These are phyloP conservation scores for Ectropis crepuscularia DNA, from an alignment of 2,888 invertebrate genomes.

Conservation along the genomic window DNA sequence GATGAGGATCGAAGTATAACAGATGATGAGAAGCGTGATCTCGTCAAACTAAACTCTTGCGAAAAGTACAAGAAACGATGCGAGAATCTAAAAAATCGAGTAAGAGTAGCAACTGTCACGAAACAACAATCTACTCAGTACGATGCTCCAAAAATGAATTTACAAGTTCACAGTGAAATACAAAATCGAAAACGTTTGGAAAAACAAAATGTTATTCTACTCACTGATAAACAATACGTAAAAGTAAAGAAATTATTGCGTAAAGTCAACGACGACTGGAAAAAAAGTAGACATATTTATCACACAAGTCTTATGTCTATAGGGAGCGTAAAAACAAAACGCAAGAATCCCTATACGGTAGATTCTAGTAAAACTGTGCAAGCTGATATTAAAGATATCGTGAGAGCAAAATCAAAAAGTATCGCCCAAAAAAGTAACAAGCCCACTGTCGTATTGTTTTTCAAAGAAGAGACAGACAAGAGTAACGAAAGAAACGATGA, in stretches of 20 bases:
- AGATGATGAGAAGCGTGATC: conserved; percentile 5
- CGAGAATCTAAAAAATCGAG: not conserved
- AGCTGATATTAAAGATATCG: conserved; percentile 36
- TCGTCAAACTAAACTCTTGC: not conserved
- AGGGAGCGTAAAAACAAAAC: conserved; percentile 52
- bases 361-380: conserved; percentile 44
- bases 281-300: conserved; percentile 39
- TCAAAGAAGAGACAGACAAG: conserved; percentile 22
- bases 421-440: conserved; percentile 11
- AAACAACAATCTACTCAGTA: conserved; percentile 12
- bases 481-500: conserved; percentile 9
- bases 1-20: conserved; percentile 7
- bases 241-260: conserved; percentile 67
- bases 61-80: not conserved
- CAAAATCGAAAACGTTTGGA: conserved; percentile 56
- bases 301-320: conserved; percentile 53
- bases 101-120: not conserved
- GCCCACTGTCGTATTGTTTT: conserved; percentile 27
- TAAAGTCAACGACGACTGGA: conserved; percentile 41
- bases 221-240: conserved; percentile 66
- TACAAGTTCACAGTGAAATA: not conserved
- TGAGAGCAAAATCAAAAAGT: not conserved
- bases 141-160: not conserved
- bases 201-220: conserved; percentile 61
- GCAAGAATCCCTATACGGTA: conserved; percentile 19